These are phyloP conservation scores for Alfaro cultratus DNA, from an alignment of 2,797 vertebrate genomes.

Conservation along the genomic window DNA sequence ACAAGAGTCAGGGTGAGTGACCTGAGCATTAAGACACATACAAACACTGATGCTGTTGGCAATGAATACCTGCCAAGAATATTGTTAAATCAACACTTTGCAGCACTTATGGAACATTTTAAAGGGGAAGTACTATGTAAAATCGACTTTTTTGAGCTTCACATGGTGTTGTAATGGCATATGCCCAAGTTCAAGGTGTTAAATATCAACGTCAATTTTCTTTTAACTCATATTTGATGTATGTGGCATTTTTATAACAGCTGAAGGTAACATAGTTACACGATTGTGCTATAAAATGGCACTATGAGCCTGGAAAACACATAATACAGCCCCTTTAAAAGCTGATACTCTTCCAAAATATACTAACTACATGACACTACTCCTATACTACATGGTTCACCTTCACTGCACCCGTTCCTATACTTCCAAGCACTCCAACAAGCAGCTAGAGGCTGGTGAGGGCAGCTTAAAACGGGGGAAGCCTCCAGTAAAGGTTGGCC, in stretches of 20 bases:
- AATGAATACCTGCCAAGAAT: background rate
- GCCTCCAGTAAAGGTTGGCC: conserved; percentile 43
- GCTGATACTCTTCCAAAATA: background rate
- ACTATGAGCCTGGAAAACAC: too few relatives aligned
- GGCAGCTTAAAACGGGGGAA: conserved; percentile 44
- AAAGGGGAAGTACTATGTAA: background rate
- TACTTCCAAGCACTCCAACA: conserved; percentile 53
- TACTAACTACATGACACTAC: background rate
- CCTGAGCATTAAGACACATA: too few relatives aligned
- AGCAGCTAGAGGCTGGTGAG: conserved; percentile 26
- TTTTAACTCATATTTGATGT: too few relatives aligned
- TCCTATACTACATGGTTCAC: background rate
- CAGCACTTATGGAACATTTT: background rate
- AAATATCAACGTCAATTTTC: too few relatives aligned
- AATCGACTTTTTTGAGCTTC: background rate
- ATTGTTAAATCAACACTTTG: background rate
- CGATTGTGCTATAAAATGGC: too few relatives aligned
- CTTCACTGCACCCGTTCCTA: conserved; percentile 6
- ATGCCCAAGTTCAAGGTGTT: too few relatives aligned
- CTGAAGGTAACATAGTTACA: too few relatives aligned
- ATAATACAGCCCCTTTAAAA: background rate
- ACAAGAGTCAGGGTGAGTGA: background rate
- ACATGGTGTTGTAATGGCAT: too few relatives aligned
- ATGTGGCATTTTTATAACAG: too few relatives aligned
- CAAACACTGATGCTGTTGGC: background rate